Evolutionary conservation across 2,797 vertebrate species (phyloP).

Genomic region (Schizothorax lantsangensis): DNA sequence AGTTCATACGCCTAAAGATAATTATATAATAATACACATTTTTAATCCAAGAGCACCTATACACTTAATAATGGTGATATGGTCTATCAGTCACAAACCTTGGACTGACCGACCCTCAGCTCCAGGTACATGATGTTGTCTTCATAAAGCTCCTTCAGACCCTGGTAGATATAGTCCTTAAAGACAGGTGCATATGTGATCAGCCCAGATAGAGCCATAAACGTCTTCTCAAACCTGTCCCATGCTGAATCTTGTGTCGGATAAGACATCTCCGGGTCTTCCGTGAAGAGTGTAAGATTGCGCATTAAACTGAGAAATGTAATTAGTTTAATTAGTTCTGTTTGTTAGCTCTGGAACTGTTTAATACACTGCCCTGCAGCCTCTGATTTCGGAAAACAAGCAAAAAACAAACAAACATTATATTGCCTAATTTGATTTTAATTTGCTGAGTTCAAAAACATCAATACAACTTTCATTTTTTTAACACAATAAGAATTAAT

Average conservation of each 20-base stretch:
- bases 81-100: constrained; percentile 69
- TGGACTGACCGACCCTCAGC: constrained; percentile 82
- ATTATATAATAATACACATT: not conserved
- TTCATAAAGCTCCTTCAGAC: constrained; percentile 81
- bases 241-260: constrained; percentile 81
- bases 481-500: not conserved
- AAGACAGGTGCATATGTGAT: constrained; percentile 88
- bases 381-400: no score
- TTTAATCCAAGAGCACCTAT: not conserved
- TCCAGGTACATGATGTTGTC: constrained; percentile 90
- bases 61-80: not conserved
- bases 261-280: constrained; percentile 83
- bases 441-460: not conserved
- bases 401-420: not conserved
- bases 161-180: constrained; percentile 85
- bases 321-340: not conserved
- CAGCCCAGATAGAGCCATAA: constrained; percentile 80
- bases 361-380: not conserved
- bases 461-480: not conserved
- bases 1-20: constrained; percentile 86
- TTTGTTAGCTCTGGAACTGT: not conserved
- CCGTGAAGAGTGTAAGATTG: constrained; percentile 87
- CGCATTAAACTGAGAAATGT: constrained; percentile 79
- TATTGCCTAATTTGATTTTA: not conserved
- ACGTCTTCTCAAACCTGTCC: constrained; percentile 85